These are phyloP conservation scores for Aurelia coerulea DNA, from an alignment of 30 jellyfish, hydroid and myxozoan species.

Conservation along the genomic window DNA sequence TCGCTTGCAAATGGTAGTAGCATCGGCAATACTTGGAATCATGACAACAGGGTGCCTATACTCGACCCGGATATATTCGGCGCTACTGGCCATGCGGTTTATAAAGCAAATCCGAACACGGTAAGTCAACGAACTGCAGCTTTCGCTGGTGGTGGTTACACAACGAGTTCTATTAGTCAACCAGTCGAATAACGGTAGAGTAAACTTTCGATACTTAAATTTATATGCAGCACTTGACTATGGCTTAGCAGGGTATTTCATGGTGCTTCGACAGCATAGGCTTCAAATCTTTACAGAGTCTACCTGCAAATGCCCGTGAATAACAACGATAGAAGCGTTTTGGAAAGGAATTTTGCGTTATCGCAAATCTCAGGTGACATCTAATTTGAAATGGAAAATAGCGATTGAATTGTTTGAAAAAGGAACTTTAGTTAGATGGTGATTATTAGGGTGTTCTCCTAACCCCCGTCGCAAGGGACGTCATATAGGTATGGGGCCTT, in stretches of 20 bases:
- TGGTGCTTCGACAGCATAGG: no score
- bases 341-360: no score
- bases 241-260: not conserved
- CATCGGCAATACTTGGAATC: slow-evolving; percentile 32
- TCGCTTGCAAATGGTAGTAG: slow-evolving; percentile 17
- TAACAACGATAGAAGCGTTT: no score
- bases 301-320: no score
- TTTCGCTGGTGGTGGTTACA: slow-evolving; percentile 54
- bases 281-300: no score
- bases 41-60: slow-evolving; percentile 14
- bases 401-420: no score
- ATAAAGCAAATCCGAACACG: slow-evolving; percentile 19
- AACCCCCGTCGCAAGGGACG: no score
- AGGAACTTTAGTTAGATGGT: no score
- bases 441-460: no score
- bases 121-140: slow-evolving; percentile 49
- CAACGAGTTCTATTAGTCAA: slow-evolving; percentile 53
- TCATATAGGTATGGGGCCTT: no score
- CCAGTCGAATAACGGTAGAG: slow-evolving; percentile 33
- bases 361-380: no score
- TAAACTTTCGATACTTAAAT: not conserved
- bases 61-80: slow-evolving; percentile 41
- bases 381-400: no score
- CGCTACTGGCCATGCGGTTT: slow-evolving; percentile 38
- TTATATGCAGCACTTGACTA: slow-evolving; percentile 5